These are phyloP conservation scores for Oxyruncus cristatus DNA, from an alignment of 2,113 vertebrate species.

Conservation along the genomic window DNA sequence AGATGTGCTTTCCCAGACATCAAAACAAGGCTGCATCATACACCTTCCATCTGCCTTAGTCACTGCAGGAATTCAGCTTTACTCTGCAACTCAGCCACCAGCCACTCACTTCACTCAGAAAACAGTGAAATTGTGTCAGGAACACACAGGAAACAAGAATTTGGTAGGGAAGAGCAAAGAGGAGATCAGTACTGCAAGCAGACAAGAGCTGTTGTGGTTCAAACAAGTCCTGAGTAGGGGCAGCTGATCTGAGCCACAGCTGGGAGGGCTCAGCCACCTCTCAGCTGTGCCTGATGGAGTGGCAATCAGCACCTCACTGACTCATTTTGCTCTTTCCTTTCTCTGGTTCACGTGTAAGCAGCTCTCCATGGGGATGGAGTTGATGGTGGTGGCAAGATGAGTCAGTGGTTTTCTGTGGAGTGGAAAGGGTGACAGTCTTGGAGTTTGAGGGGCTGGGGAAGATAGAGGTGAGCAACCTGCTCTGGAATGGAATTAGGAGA, in stretches of 20 bases:
- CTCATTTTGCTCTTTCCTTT: not conserved
- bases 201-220: not conserved
- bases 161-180: not conserved
- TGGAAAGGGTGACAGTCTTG: no score
- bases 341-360: not conserved
- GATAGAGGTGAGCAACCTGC: not conserved
- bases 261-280: not conserved
- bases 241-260: not conserved
- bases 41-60: not conserved
- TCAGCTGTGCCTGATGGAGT: not conserved
- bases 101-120: not conserved
- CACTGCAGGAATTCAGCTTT: not conserved
- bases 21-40: not conserved
- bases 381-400: fast-evolving
- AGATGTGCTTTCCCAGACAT: not conserved
- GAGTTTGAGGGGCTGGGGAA: not conserved
- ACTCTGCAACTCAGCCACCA: not conserved
- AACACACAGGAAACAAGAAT: not conserved
- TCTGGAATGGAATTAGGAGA: not conserved
- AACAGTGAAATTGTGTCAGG: not conserved
- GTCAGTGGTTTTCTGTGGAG: fast-evolving
- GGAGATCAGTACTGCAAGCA: fast-evolving
- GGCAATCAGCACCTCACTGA: not conserved
- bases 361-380: fast-evolving
- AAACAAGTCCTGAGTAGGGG: not conserved